Base-by-base conservation (phyloP, 2,888 invertebrate genomes). In the Drosophila anomelani region DNA sequence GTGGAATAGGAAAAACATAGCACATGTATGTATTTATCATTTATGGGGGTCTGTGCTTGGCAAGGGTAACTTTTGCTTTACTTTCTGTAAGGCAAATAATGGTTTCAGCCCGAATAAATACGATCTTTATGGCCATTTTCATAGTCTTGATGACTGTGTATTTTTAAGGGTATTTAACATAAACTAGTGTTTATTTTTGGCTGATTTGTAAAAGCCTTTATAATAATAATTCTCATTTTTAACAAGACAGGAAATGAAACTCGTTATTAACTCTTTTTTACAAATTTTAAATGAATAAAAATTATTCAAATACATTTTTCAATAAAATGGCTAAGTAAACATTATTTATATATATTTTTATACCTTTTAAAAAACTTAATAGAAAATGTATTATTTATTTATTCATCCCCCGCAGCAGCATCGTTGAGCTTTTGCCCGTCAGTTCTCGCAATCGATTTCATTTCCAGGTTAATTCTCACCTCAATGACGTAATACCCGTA, bases 401-500 rank as follows among this genome's bases (percentile, higher is more conserved):
- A 26, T 4, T 26, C 5, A 26, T 23, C 23, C 17, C 32, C 46
- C 4, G 20, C 20, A 15, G 51, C 9, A 20, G 9, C 38, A 39
- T 32, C 32, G 1, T 7, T 34, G 34, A 32, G 39, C n/a, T 5
- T 12, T 64, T 9, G 7, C 29, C 20, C 34, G 0, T 29, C 29
- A 36, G 7, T 26, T 26, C 17, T 9, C 12, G 8, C 62, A 20
- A 64, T 64, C 64, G 64, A 49, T 66, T 64, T 29, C 34, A 49
- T 20, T n/a, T 29, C 36, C 34, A 60, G 62, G 62, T 38, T 29
- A 46, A 60, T 38, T 60, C 49, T 9, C 49, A 34, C 49, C 41
- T 26, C 15, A 26, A 46, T 49, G 41, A 34, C 17, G 38, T 64
- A 63, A 64, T 49, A 36, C 66, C 66, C 26, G 49, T 41, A 43